Evolutionary conservation across 2,113 vertebrate genomes (phyloP).

Genomic region (Anser brachyrhynchus): DNA sequence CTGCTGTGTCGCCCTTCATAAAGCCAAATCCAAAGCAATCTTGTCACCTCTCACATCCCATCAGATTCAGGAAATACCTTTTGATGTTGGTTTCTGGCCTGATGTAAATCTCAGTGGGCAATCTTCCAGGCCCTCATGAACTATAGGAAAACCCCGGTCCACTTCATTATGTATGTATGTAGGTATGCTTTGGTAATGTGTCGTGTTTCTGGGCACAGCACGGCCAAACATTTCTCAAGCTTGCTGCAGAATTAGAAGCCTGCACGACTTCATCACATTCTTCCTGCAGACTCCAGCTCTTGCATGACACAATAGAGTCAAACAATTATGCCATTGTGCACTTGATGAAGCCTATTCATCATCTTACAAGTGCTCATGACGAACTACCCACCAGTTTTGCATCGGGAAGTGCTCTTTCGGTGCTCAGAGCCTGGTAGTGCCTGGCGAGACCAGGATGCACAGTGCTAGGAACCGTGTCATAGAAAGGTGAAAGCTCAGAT

Average conservation of each 20-base stretch:
- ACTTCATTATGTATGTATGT: background rate
- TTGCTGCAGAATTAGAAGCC: background rate
- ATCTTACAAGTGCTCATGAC: background rate
- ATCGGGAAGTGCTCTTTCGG: background rate
- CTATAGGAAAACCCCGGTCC: background rate
- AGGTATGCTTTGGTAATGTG: background rate
- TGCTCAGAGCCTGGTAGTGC: background rate
- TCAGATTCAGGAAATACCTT: background rate
- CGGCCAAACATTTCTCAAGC: background rate
- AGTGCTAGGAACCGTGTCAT: background rate
- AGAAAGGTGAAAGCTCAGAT: background rate
- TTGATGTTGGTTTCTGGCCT: background rate
- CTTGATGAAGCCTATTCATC: background rate
- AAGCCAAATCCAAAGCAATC: background rate
- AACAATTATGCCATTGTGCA: background rate
- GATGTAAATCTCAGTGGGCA: background rate
- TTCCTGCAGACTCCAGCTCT: background rate
- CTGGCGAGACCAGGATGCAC: background rate
- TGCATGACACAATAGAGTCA: background rate
- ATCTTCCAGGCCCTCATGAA: background rate
- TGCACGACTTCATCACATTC: background rate
- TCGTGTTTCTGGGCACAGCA: background rate
- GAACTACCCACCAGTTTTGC: background rate
- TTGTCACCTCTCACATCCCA: background rate
- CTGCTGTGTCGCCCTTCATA: background rate